Base-by-base conservation (phyloP, 2,113 vertebrate genomes). In the Rutilus rutilus region DNA sequence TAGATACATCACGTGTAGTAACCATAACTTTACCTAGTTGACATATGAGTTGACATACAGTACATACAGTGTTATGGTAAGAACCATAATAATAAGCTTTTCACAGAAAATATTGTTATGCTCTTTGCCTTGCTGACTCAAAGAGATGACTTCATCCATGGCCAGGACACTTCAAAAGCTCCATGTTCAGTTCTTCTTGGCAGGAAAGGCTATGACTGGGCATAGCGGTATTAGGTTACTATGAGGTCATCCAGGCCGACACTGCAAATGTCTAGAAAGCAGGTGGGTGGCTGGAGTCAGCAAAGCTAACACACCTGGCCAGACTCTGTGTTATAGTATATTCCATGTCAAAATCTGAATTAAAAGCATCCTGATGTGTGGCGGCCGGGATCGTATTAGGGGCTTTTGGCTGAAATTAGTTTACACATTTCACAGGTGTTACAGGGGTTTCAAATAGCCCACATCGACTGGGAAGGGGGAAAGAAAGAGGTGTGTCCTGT, bases 251-350 rank as follows among this genome's bases (percentile, higher is more conserved):
- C 15, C 76, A 57, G 36, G 67, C 82, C 50, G 23, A 80, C 45
- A n/a, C 76, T 67, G 30, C 30, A 36, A 42, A 73, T 74, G 69
- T 74, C n/a, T 60, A n/a, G 73, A 62, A 30, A 62, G 83, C 27
- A 64, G 36, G 83, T 84, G 83, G 60, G 82, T 36, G 77, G 88
- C 78, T 73, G 33, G 83, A 83, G 62, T 89, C 85, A 87, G 85
- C 85, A 85, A 85, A 86, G 85, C 62, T 78, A 82, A 82, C 82
- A 83, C 87, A 89, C 88, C 88, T 89, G 88, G 64, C 10, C 57
- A 54, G 45, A 30, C n/a, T 57, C n/a, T 42, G 79, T 50, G 73
- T 27, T 77, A 78, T 59, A 62, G 59, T 50, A 85, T 65, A 74
- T 65, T 54, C 25, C 30, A 57, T 84, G 69, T 76, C 59, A 52